Conservation (phyloP, 2,113 vertebrate species). For the Coregonus clupeaformis region DNA sequence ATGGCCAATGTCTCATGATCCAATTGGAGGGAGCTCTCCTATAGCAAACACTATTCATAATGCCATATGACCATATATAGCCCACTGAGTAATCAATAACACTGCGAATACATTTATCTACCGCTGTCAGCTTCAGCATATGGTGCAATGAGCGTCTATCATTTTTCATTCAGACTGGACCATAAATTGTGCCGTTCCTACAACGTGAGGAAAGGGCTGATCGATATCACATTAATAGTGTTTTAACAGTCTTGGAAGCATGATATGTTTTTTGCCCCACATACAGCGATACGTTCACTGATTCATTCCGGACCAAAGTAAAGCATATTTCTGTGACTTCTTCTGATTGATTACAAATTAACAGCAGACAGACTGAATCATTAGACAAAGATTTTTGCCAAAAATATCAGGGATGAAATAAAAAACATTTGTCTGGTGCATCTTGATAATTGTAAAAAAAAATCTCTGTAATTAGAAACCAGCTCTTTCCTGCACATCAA, state of each 20-base stretch:
- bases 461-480: too few species aligned
- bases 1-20: not conserved
- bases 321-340: not conserved
- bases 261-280: not conserved
- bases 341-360: too few species aligned
- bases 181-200: slow-evolving; percentile 10
- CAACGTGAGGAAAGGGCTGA: slow-evolving; percentile 13
- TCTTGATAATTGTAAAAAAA: too few species aligned
- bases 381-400: too few species aligned
- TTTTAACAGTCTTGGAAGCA: not conserved
- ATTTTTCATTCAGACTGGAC: slow-evolving; percentile 14
- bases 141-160: not conserved
- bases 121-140: slow-evolving; percentile 16
- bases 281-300: not conserved
- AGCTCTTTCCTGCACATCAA: too few species aligned
- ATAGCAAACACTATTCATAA: slow-evolving; percentile 23
- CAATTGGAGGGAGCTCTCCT: not conserved
- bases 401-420: too few species aligned
- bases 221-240: slow-evolving; percentile 34
- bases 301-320: not conserved
- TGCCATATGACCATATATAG: slow-evolving; percentile 17
- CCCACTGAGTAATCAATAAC: slow-evolving; percentile 42
- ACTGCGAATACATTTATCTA: slow-evolving; percentile 36
- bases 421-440: too few species aligned
- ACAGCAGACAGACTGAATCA: too few species aligned